Evolutionary conservation across 2,888 invertebrate genomes (phyloP).

Genomic region (Andrena praecox): DNA sequence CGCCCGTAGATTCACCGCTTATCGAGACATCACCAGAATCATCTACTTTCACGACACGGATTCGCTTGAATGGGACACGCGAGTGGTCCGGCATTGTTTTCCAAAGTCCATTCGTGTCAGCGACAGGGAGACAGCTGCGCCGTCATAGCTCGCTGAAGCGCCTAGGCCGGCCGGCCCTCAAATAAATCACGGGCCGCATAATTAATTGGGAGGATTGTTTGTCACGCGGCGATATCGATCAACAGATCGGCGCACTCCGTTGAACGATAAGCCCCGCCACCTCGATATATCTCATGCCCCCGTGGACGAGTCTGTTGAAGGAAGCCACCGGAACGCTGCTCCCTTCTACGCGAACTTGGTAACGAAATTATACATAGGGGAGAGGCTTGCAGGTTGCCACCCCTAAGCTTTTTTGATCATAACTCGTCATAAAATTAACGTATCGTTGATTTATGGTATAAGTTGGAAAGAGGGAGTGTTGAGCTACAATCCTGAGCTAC

Average conservation of each 20-base stretch:
- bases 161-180: conserved; percentile 56
- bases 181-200: conserved; percentile 75
- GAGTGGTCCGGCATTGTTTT: conserved; percentile 44
- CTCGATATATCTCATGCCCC: conserved; percentile 10
- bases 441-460: too few relatives aligned
- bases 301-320: too few relatives aligned
- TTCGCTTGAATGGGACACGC: conserved; percentile 5
- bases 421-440: too few relatives aligned
- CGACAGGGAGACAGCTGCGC: conserved; percentile 52
- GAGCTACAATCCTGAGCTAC: too few relatives aligned
- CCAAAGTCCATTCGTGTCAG: conserved; percentile 51
- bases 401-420: too few relatives aligned
- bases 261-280: conserved; percentile 37
- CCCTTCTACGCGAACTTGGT: background rate
- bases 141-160: conserved; percentile 57
- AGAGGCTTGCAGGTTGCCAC: too few relatives aligned
- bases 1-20: background rate
- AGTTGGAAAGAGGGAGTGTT: too few relatives aligned
- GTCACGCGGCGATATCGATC: conserved; percentile 68
- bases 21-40: background rate
- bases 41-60: background rate
- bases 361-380: background rate
- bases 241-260: conserved; percentile 51
- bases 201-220: conserved; percentile 75
- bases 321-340: background rate